Evolutionary conservation across 2,888 invertebrate genomes (phyloP).

Genomic region (Stictocephala bisonia): DNA sequence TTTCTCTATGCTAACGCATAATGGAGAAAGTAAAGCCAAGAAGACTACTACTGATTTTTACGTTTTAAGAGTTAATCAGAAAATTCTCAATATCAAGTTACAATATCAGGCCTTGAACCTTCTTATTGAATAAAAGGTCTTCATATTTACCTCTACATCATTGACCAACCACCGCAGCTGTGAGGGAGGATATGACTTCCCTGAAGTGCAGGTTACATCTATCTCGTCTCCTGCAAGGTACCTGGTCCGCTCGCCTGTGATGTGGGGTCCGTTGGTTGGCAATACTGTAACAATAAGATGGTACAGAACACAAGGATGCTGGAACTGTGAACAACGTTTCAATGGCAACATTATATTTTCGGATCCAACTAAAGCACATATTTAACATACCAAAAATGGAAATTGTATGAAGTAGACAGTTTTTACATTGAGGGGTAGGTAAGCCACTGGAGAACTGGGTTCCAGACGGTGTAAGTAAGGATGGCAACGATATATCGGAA

Average conservation of each 20-base stretch:
- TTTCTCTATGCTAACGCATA: no score
- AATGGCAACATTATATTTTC: no score
- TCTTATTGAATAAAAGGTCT: neutral
- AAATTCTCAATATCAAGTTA: no score
- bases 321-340: no score
- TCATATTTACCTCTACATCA: conserved; percentile 64
- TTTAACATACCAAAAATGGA: no score
- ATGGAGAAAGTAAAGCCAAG: neutral
- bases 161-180: conserved; percentile 68
- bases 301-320: neutral
- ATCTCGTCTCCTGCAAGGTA: conserved; percentile 68
- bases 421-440: no score
- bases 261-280: conserved; percentile 66
- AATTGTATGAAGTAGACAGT: no score
- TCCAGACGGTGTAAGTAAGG: no score
- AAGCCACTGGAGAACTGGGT: no score
- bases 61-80: neutral
- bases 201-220: conserved; percentile 68
- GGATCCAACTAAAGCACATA: no score
- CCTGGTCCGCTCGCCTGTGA: conserved; percentile 66
- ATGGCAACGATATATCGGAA: no score
- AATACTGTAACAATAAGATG: conserved; percentile 63
- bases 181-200: conserved; percentile 67
- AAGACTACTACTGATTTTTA: neutral
- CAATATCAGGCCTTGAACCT: neutral